Conservation (phyloP, 2,113 vertebrate genomes). For the Dascyllus trimaculatus region DNA sequence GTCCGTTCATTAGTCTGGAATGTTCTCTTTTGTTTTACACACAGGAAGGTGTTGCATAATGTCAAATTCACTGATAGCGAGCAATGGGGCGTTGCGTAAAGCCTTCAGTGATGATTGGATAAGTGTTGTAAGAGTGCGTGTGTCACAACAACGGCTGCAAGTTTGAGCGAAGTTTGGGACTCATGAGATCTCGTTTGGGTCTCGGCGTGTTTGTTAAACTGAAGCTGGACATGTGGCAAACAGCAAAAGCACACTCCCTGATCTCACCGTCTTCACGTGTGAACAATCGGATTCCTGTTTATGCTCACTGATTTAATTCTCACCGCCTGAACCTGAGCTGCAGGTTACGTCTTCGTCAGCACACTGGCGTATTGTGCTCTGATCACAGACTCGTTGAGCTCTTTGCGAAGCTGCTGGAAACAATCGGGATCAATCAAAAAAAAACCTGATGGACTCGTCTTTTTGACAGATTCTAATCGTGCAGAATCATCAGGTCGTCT, state of each 20-base stretch:
- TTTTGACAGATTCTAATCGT: background rate
- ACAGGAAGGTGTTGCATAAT: constrained; percentile 29
- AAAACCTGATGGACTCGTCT: constrained; percentile 21
- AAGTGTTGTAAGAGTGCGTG: background rate
- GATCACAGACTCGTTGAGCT: background rate
- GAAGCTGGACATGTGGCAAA: background rate
- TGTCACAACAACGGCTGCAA: background rate
- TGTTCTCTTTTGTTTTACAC: constrained; percentile 11
- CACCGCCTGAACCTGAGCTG: constrained; percentile 39
- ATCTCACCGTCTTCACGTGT: constrained; percentile 15
- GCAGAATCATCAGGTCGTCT: background rate
- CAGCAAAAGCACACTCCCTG: constrained; percentile 10
- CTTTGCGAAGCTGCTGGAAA: constrained; percentile 16
- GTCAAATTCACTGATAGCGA: constrained; percentile 5
- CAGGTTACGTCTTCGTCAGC: constrained; percentile 29
- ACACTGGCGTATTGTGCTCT: constrained; percentile 11
- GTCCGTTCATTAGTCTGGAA: background rate
- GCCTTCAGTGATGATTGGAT: background rate
- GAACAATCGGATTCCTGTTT: constrained; percentile 35
- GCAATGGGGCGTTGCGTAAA: background rate
- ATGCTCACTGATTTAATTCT: constrained; percentile 3
- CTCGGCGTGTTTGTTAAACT: background rate
- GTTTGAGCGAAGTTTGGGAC: too few species aligned
- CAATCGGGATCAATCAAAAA: constrained; percentile 33
- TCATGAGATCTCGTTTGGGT: background rate